Evolutionary conservation across 2,888 invertebrate species (phyloP), one percentile per base, ranked within the genome.

Genomic region (Eurytoma adleriae): DNA sequence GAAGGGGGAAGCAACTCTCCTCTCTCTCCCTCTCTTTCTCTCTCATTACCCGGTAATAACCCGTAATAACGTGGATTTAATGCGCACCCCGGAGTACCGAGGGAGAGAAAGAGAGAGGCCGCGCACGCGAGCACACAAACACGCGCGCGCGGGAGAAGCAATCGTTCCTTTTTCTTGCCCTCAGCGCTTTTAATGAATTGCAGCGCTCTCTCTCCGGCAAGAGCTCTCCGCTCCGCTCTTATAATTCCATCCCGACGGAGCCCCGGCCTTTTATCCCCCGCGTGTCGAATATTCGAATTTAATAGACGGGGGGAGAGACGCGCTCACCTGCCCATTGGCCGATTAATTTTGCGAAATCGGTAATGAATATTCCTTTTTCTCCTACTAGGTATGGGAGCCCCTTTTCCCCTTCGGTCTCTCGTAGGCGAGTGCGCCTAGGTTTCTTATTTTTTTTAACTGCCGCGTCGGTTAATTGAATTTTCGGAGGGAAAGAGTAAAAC

Each of bases 11-110:
- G 40, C 40, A 40, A 40, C 40, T 40, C 10, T 10, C 10, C 40
- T 40, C 40, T 27, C 61, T 61, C 61, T 14, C 27, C 10, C 40
- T 40, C 50, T 40, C 71, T 59, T 20, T 71, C 69, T 69, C 86
- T 87, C 86, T 87, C 86, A 88, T 88, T 88, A 88, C 86, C 78
- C 81, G 83, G 86, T 87, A 87, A 87, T 88, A 86, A 87, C 87
- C 88, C 82, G 85, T 88, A 88, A 88, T 88, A 87, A 88, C 86
- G 85, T 86, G 85, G 85, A 87, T 86, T 88, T 88, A 87, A 88
- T 87, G 86, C 86, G 82, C 83, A 85, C 84, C 84, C 84, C 83
- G 83, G 83, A 85, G 85, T 86, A 86, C 84, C 79, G 81, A 75
- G 85, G 83, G 83, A 85, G 84, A 84, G 54, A 76, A 30, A 61